Base-by-base conservation (phyloP, 2,113 vertebrate genomes). In the Caranx ignobilis region DNA sequence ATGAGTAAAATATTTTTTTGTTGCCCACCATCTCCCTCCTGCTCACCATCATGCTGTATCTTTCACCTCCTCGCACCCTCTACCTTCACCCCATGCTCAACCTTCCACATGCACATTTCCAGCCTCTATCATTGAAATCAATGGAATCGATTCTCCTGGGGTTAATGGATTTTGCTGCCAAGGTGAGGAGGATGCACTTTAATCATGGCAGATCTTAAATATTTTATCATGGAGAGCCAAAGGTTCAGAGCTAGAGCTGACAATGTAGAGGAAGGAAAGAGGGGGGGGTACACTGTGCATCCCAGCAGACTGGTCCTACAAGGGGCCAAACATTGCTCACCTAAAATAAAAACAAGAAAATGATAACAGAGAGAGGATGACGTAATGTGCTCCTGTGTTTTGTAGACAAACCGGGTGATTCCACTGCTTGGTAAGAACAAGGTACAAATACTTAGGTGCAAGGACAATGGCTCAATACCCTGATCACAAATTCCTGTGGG, bases 171-270 rank as follows among this genome's bases (percentile, higher is more conserved):
- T 93, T 93, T 92, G 86, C 89, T 87, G 88, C 84, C 90, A 90
- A 94, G 94, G 93, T 93, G 93, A 93, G 88, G 81, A 87, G 83
- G 91, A 92, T 91, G 86, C 88, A 87, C 92, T 94, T 94, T 93
- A 91, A 94, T 94, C 94, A 93, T 78, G 84, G 88, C 85, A 90
- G 84, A 89, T 92, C 88, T 92, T 93, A 93, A 94, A 95, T 95
- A 93, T 93, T 95, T 94, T 92, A 95, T 92, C 85, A 92, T 81
- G 70, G 76, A 81, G 80, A 85, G 86, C 84, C 87, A 94, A 92
- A 89, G 91, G 91, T 91, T 92, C 75, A 81, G 81, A 91, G 83
- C 84, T 43, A 52, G 73, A 81, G 87, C 83, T 86, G 83, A 69
- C 83, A 61, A 86, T 84, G 84, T 73, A 57, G 83, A 82, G 80